Base-by-base conservation (phyloP, 1,140 invertebrate genomes). In the Saccostrea echinata region DNA sequence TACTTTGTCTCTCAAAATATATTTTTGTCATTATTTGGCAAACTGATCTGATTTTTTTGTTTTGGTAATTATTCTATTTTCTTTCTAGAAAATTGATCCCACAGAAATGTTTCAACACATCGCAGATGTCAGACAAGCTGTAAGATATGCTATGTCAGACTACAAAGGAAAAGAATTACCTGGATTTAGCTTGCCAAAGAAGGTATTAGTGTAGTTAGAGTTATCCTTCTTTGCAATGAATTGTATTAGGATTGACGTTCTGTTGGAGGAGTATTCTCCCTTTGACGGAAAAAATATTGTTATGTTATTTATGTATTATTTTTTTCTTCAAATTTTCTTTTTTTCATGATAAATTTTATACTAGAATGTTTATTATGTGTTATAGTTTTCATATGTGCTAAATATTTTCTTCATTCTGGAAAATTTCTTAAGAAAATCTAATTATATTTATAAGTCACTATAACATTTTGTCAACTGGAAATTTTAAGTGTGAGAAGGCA, bases 141-240 rank as follows among this genome's bases (percentile, higher is more conserved):
- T 99, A 16, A 96, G 97, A 68, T 98, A 97, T 95, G 98, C 98
- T 61, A 96, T 97, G 6, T 97, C 97, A 68, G 98, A 99, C 94
- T 95, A 98, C 52, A 97, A 98, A 93, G 97, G 96, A 0, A 96
- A 97, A 80, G 96, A 97, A 91, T 94, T 99, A 84, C 98, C 98
- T 81, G 98, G 98, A n/a, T 98, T 99, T 93, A 99, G 98, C 94
- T 95, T 99, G 89, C 97, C 98, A 0, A 99, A 99, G 95, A 95
- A 95, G 91, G 94, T 95, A 91, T 57, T 61, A 21, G 0, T 61
- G 18, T 61, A 57, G 0, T 64, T 51, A n/a, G 43, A 55, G 55
- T 57, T 57, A 30, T 71, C 27, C 12, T 30, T 71, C 64, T 71
- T 71, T 33, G 64, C 12, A 27, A 30, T 27, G 12, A 71, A 27